Evolutionary conservation across 2,888 invertebrate species (phyloP).

Genomic region (Harmothoe impar): DNA sequence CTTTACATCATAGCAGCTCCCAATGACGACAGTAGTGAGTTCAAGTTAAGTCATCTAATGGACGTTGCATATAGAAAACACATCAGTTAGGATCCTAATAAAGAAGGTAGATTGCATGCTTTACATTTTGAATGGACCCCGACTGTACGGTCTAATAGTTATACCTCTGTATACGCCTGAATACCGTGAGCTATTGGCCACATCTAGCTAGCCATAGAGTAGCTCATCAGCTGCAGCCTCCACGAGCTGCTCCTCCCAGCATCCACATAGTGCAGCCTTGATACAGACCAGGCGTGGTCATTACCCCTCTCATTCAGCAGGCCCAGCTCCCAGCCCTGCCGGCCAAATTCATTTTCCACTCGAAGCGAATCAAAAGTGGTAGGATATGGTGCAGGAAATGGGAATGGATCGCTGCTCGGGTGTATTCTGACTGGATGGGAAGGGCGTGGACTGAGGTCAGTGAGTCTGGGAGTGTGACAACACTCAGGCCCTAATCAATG

Average conservation of each 20-base stretch:
- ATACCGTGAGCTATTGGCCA: too few species aligned
- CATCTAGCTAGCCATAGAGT: not conserved
- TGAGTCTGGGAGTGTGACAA: constrained; percentile 23
- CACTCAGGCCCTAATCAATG: not conserved
- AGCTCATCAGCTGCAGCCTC: not conserved
- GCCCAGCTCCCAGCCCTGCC: not conserved
- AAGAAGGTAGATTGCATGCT: too few species aligned
- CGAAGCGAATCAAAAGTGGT: constrained; percentile 54
- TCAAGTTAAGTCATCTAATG: too few species aligned
- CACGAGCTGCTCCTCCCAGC: not conserved
- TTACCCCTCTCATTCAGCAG: constrained; percentile 17
- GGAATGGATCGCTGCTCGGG: constrained; percentile 27
- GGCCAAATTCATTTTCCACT: constrained; percentile 58
- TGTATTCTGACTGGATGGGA: constrained; percentile 17
- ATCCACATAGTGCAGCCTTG: not conserved
- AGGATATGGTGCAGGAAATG: constrained; percentile 48
- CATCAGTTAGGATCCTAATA: too few species aligned
- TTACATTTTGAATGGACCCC: too few species aligned
- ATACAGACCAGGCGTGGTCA: constrained; percentile 40
- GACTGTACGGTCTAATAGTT: too few species aligned
- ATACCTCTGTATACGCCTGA: too few species aligned
- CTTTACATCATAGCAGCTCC: too few species aligned
- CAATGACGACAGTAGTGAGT: too few species aligned
- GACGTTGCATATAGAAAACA: too few species aligned
- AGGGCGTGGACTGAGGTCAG: not conserved